Conservation (phyloP, 2,888 invertebrate genomes). For the Xanthorhoe designata region DNA sequence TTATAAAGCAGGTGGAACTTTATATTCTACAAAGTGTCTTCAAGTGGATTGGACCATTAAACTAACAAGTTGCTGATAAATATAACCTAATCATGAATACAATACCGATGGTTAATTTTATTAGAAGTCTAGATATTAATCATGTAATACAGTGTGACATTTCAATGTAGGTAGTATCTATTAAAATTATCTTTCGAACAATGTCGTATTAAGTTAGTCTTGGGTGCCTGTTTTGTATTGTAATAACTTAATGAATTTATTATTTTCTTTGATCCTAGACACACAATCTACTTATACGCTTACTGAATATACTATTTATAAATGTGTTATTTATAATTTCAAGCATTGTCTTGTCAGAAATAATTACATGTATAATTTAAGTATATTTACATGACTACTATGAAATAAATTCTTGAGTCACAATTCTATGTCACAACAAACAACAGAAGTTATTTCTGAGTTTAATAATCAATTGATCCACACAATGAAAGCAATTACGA, state of each 20-base stretch:
- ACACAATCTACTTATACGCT: background rate
- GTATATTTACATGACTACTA: background rate
- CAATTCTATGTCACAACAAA: background rate
- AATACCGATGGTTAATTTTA: slow-evolving; percentile 15
- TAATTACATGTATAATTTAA: background rate
- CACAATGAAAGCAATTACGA: no score
- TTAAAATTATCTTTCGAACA: slow-evolving; percentile 8
- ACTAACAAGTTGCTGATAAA: slow-evolving; percentile 18
- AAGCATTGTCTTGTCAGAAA: background rate
- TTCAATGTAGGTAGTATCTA: slow-evolving; percentile 11
- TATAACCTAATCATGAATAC: slow-evolving; percentile 20
- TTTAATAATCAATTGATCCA: no score
- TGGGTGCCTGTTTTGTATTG: background rate
- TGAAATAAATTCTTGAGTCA: background rate
- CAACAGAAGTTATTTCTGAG: background rate
- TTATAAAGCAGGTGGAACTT: background rate
- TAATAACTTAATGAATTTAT: background rate
- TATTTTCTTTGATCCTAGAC: background rate
- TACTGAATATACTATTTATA: background rate
- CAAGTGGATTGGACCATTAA: slow-evolving; percentile 1
- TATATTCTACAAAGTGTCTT: background rate
- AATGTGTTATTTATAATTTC: background rate
- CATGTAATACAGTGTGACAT: slow-evolving; percentile 13
- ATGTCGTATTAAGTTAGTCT: background rate
- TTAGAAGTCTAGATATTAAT: slow-evolving; percentile 9